Conservation (phyloP, 2,888 invertebrate species). For the Dryomyza anilis region DNA sequence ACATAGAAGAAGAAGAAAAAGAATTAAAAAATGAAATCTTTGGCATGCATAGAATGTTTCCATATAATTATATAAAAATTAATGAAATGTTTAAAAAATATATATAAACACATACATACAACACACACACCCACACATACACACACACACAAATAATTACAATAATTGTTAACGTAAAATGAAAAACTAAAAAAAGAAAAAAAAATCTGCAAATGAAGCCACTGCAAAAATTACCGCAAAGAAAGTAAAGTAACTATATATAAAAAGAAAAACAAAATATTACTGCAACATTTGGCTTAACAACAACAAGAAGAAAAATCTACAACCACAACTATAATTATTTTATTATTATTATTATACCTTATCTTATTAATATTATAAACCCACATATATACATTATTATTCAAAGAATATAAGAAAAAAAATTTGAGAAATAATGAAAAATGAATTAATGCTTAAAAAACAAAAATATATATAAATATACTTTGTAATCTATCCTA, state of each 20-base stretch:
- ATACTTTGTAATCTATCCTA: constrained; percentile 23
- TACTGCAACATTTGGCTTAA: neutral
- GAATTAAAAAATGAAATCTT: too few species aligned
- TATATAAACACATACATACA: too few species aligned
- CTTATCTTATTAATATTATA: constrained; percentile 8
- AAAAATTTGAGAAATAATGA: constrained; percentile 22
- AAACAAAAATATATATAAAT: constrained; percentile 22
- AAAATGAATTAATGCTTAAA: constrained; percentile 18
- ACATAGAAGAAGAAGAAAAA: too few species aligned
- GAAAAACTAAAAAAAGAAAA: neutral
- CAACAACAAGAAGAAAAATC: too few species aligned
- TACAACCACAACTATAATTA: constrained; percentile 11
- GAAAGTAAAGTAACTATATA: constrained; percentile 15
- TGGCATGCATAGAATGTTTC: too few species aligned
- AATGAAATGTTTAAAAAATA: too few species aligned
- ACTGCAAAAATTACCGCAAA: neutral
- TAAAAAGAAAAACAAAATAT: constrained; percentile 8
- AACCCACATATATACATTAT: constrained; percentile 20
- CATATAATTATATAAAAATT: too few species aligned
- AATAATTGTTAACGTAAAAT: too few species aligned
- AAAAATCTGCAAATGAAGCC: neutral
- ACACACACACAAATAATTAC: too few species aligned
- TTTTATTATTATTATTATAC: constrained; percentile 17
- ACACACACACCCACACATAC: too few species aligned
- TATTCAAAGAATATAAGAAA: constrained; percentile 25